A percentile compares a stretch with the other conserved stretches of the same genome.
phyloP scores from a whole-genome alignment of 37 sponge, comb jelly and placozoan species.

The Theonella swinhoei region DNA sequence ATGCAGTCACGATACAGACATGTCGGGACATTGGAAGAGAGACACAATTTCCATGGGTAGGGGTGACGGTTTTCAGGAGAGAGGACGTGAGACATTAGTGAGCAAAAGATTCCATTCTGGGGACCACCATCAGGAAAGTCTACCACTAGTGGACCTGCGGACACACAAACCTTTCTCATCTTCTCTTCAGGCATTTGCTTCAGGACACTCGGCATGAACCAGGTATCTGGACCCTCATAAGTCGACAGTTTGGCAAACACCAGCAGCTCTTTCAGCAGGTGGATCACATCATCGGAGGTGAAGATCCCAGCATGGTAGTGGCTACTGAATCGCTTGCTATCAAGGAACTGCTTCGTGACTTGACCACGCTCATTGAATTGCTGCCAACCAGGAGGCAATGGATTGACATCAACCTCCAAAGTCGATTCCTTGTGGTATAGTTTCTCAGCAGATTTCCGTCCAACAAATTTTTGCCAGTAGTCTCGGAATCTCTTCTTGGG shows the following conservation, averaged over 20 bases:
- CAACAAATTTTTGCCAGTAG: too few relatives aligned
- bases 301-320: neutral
- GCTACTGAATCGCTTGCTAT: neutral
- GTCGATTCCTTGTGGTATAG: too few relatives aligned
- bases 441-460: too few relatives aligned
- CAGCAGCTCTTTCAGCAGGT: neutral
- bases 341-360: neutral
- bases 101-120: neutral
- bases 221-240: neutral
- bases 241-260: neutral
- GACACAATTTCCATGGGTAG: neutral
- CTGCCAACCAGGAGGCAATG: too few relatives aligned
- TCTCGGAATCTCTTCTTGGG: neutral
- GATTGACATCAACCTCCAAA: too few relatives aligned
- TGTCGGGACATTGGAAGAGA: neutral
- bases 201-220: neutral
- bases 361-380: neutral
- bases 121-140: neutral
- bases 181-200: too few relatives aligned
- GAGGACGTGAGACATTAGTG: neutral
- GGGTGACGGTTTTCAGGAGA: neutral
- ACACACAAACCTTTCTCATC: too few relatives aligned
- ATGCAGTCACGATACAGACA: conserved; percentile 1
- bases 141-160: neutral
- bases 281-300: neutral